Base-by-base conservation (phyloP, 2,113 vertebrate genomes). In the Danio rerio region DNA sequence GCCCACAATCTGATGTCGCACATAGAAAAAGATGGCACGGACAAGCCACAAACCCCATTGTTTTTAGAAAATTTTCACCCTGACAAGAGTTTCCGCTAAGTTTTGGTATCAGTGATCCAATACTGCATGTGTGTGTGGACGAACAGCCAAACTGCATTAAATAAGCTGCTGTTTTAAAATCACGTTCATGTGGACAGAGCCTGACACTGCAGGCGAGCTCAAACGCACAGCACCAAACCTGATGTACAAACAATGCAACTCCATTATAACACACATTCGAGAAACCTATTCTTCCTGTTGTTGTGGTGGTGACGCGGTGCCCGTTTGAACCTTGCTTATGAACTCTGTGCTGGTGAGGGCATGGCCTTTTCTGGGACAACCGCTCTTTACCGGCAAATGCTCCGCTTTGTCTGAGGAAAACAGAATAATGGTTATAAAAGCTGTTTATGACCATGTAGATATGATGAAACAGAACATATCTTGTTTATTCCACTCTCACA, bases 331-430 rank as follows among this genome's bases (percentile, higher is more conserved):
- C 84, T 92, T 95, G 49, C 87, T 72, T 66, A 94, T 87, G 71
- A 94, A 94, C 89, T 95, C 93, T 11, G 87, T 92, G 79, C 94
- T 94, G 72, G 90, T 90, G 75, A 94, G 88, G 0, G 93, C 93
- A 45, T 86, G 88, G 40, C 89, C 93, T 66, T 90, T 88, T 83
- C 88, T 91, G 10, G 90, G 88, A 31, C 91, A 91, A 12, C 7
- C 79, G 7, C 5, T 10, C 80, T 87, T 91, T 21, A 86, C 65
- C 49, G 53, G 59, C 8, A 84, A 84, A 75, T 87, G 81, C 49
- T 92, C 87, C 65, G 89, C 74, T 47, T 88, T 90, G 10, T 93
- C 93, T 94, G 55, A 69, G 31, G 53, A 81, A 70, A 15, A 78
- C 2, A 42, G 16, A 13, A 55, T 55, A 72, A 47, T 16, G 11